Evolutionary conservation across 2,797 vertebrate genomes (phyloP).

Genomic region (Coracias cyanogaster): DNA sequence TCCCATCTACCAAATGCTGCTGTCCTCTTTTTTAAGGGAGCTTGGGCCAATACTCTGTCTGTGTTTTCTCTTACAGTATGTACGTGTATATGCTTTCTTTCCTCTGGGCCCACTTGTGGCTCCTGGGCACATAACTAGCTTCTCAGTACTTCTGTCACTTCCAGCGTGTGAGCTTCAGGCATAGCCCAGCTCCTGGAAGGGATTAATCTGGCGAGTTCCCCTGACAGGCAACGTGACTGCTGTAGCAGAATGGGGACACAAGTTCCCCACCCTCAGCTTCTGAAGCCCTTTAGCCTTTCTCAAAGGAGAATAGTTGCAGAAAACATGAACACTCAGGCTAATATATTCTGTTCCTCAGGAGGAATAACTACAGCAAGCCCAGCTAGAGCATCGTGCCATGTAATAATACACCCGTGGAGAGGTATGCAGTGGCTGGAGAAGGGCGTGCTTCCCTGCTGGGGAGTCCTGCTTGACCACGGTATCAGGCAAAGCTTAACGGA

Average conservation of each 20-base stretch:
- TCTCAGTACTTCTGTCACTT: neutral
- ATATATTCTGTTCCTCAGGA: neutral
- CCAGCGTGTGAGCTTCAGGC: neutral
- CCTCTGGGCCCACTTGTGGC: neutral
- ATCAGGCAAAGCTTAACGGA: neutral
- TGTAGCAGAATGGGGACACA: neutral
- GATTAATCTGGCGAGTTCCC: neutral
- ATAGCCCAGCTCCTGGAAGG: neutral
- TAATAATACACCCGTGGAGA: neutral
- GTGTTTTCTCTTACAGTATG: neutral
- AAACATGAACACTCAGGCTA: neutral
- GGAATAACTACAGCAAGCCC: neutral
- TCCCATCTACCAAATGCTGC: neutral
- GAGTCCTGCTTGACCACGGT: accelerated
- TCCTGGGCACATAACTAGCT: neutral
- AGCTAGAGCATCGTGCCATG: neutral
- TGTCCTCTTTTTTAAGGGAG: neutral
- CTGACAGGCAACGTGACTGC: neutral
- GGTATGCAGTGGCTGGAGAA: neutral
- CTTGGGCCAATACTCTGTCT: neutral
- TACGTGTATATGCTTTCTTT: neutral
- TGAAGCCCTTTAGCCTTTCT: neutral
- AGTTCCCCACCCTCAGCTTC: neutral
- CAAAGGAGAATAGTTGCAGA: neutral
- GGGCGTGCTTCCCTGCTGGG: neutral